phyloP scores from a whole-genome alignment of 2,888 invertebrate species.

The Bhutanitis thaidina region DNA sequence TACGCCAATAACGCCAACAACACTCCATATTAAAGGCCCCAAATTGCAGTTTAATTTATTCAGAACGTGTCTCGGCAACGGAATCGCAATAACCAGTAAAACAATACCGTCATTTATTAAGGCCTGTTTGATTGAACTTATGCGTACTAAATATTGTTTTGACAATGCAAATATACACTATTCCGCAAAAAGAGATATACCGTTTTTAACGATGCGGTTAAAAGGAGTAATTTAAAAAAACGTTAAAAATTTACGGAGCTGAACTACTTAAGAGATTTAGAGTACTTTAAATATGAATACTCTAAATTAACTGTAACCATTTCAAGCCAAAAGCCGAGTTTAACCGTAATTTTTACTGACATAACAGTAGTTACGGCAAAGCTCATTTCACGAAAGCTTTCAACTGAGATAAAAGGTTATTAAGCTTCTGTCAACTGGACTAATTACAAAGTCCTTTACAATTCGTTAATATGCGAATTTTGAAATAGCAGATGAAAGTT shows the following conservation, averaged over 20 bases:
- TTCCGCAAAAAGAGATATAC: no score
- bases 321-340: slow-evolving; percentile 16
- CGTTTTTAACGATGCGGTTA: neutral
- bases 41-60: slow-evolving; percentile 79
- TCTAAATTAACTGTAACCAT: slow-evolving; percentile 3
- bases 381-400: slow-evolving; percentile 26
- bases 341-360: slow-evolving; percentile 19
- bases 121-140: slow-evolving; percentile 55
- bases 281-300: slow-evolving; percentile 5
- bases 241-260: neutral
- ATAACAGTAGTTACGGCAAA: slow-evolving; percentile 20
- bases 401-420: slow-evolving; percentile 39
- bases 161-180: neutral
- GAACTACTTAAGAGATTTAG: neutral
- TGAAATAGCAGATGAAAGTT: slow-evolving; percentile 39
- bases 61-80: slow-evolving; percentile 75
- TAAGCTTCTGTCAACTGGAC: slow-evolving; percentile 43
- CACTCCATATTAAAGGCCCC: slow-evolving; percentile 76
- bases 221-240: neutral
- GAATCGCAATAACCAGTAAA: slow-evolving; percentile 76
- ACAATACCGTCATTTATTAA: slow-evolving; percentile 68
- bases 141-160: slow-evolving; percentile 24
- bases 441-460: slow-evolving; percentile 46
- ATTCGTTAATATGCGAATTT: slow-evolving; percentile 26
- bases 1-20: slow-evolving; percentile 69